phyloP scores from a whole-genome alignment of 2,888 invertebrate species.

The Drosophila pseudotalamancana region DNA sequence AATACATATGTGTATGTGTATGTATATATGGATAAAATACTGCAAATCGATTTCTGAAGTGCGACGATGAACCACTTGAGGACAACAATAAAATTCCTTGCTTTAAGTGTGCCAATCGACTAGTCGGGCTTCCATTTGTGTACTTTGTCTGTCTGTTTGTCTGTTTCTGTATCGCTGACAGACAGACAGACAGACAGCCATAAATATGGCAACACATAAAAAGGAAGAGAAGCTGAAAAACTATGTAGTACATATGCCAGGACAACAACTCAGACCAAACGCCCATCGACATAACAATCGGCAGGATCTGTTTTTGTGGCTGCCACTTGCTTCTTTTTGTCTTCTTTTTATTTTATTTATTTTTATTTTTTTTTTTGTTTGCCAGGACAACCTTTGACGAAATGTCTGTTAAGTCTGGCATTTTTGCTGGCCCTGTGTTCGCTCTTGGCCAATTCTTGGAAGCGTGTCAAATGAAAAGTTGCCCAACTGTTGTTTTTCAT shows the following conservation, averaged over 20 bases:
- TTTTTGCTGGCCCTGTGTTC: constrained; percentile 21
- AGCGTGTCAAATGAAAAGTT: constrained; percentile 33
- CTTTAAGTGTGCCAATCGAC: constrained; percentile 57
- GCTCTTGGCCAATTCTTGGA: constrained; percentile 24
- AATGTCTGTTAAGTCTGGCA: constrained; percentile 48
- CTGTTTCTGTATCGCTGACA: constrained; percentile 58
- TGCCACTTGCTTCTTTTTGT: constrained; percentile 30
- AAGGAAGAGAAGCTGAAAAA: constrained; percentile 35
- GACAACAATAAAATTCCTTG: constrained; percentile 65
- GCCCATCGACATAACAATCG: constrained; percentile 71
- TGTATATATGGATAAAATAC: constrained; percentile 25
- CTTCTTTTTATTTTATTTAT: not conserved
- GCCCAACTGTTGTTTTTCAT: constrained; percentile 38
- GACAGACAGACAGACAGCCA: constrained; percentile 62
- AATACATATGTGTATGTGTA: not conserved
- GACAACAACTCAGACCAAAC: constrained; percentile 38
- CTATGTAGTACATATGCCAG: constrained; percentile 46
- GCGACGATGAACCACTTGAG: constrained; percentile 48
- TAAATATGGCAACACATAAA: constrained; percentile 62
- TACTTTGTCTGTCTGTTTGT: constrained; percentile 21
- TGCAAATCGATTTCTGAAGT: constrained; percentile 63
- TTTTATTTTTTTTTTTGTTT: constrained; percentile 25
- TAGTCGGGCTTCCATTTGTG: constrained; percentile 10
- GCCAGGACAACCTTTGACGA: constrained; percentile 70
- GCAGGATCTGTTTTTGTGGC: constrained; percentile 46